Evolutionary conservation across 53 echinoderm and acorn worm genomes (phyloP).

Genomic region (Luidia sarsii): DNA sequence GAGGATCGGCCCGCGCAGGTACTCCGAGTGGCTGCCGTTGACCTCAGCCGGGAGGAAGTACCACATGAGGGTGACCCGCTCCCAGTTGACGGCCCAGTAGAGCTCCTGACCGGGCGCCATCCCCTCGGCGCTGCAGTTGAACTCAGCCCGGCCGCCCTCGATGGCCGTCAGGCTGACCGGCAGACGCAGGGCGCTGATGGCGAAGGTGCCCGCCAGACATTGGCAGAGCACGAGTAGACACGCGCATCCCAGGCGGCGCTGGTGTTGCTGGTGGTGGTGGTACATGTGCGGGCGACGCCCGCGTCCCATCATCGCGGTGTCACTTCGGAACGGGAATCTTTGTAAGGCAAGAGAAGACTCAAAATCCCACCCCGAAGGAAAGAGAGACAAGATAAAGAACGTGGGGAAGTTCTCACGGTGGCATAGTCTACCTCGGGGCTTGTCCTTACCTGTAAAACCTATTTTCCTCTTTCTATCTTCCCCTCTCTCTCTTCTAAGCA

Average conservation of each 20-base stretch:
- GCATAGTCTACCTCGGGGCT: too few relatives aligned
- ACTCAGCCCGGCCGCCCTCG: slow-evolving; percentile 46
- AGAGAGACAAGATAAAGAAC: too few relatives aligned
- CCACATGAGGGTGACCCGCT: slow-evolving; percentile 25
- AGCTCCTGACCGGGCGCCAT: slow-evolving; percentile 24
- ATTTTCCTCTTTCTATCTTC: too few relatives aligned
- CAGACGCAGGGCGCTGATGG: slow-evolving; percentile 21
- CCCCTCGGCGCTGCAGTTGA: slow-evolving; percentile 32
- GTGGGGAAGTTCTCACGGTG: too few relatives aligned
- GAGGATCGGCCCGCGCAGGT: slow-evolving; percentile 18
- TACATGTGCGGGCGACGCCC: too few relatives aligned
- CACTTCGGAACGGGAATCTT: too few relatives aligned
- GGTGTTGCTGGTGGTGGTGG: too few relatives aligned
- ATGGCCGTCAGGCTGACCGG: slow-evolving; percentile 36
- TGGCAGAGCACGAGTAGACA: slow-evolving; percentile 14
- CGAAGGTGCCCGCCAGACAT: not conserved
- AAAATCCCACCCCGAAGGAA: too few relatives aligned
- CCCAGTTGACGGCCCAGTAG: slow-evolving; percentile 53
- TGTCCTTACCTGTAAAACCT: too few relatives aligned
- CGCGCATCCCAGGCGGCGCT: not conserved
- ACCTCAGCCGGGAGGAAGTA: slow-evolving; percentile 40
- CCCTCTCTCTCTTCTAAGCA: too few relatives aligned
- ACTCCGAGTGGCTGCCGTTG: not conserved
- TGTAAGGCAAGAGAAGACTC: too few relatives aligned
- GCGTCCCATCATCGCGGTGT: too few relatives aligned